These are phyloP conservation scores for Piliocolobus tephrosceles DNA, from an alignment of 2,113 vertebrate genomes.

Conservation along the genomic window DNA sequence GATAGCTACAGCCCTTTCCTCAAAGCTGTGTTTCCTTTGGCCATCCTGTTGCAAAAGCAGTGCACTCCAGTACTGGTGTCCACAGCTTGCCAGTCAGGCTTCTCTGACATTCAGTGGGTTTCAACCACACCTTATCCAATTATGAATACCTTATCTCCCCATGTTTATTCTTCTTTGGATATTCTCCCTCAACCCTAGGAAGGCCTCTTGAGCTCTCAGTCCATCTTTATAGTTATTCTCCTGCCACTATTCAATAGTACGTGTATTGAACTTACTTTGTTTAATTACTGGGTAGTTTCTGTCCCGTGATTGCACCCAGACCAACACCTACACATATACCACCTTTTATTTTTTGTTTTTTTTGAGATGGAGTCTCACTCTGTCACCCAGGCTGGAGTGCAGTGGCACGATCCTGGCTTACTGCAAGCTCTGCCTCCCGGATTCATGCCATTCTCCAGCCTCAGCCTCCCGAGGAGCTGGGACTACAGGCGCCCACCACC, in stretches of 20 bases:
- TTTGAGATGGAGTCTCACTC: no score
- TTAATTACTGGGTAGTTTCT: not conserved
- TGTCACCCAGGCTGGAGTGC: no score
- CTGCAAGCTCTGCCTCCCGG: no score
- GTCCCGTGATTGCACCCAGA: not conserved
- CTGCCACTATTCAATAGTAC: not conserved
- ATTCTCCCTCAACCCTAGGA: not conserved
- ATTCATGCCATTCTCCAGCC: no score
- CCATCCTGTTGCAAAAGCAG: not conserved
- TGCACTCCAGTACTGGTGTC: not conserved
- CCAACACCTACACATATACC: no score
- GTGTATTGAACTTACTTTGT: not conserved
- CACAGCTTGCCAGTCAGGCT: not conserved
- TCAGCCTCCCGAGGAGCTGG: no score
- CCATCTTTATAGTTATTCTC: not conserved
- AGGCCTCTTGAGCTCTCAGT: not conserved
- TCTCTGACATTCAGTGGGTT: not conserved
- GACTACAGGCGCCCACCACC: no score
- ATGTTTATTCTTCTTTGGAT: not conserved
- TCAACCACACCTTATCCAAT: not conserved
- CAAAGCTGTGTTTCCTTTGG: not conserved
- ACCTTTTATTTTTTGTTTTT: not conserved
- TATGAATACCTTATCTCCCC: not conserved
- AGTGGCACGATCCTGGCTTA: no score
- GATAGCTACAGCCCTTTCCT: not conserved